Conservation (phyloP, 2,797 vertebrate species). For the Lagorchestes hirsutus region DNA sequence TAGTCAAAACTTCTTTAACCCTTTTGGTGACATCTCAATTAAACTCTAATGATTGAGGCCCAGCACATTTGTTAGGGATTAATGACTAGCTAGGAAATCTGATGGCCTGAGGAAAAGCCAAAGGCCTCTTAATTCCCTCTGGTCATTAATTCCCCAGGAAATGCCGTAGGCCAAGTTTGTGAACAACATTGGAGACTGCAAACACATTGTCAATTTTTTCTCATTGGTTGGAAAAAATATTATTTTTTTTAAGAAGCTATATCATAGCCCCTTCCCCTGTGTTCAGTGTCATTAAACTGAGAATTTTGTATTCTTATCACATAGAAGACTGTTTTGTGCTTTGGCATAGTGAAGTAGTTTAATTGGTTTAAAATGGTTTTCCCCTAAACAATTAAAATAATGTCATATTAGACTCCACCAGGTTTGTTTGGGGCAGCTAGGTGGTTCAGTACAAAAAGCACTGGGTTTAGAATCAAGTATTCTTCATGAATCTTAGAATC, state of each 20-base stretch:
- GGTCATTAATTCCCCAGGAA: constrained; percentile 55
- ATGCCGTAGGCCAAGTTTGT: constrained; percentile 6
- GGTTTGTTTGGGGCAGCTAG: neutral
- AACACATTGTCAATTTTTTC: constrained; percentile 61
- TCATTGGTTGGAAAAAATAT: constrained; percentile 75
- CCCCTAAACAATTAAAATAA: constrained; percentile 59
- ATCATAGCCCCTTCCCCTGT: constrained; percentile 69
- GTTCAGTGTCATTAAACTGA: constrained; percentile 69
- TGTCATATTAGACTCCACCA: neutral
- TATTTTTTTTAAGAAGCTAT: constrained; percentile 58
- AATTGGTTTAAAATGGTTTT: constrained; percentile 50
- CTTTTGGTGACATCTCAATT: constrained; percentile 78
- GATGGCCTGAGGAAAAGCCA: constrained; percentile 59
- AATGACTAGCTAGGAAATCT: constrained; percentile 74
- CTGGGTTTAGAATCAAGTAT: neutral
- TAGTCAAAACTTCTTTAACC: constrained; percentile 85
- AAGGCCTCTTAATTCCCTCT: constrained; percentile 58
- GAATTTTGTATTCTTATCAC: constrained; percentile 45
- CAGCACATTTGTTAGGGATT: constrained; percentile 74
- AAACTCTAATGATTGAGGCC: constrained; percentile 77
- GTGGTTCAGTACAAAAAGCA: neutral
- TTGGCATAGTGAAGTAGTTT: constrained; percentile 55
- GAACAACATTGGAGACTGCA: constrained; percentile 58
- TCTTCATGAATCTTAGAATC: neutral
- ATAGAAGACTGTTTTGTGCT: constrained; percentile 34